These are phyloP conservation scores for Antechinus stuartii DNA, from an alignment of 2,113 vertebrate genomes.

Conservation along the genomic window DNA sequence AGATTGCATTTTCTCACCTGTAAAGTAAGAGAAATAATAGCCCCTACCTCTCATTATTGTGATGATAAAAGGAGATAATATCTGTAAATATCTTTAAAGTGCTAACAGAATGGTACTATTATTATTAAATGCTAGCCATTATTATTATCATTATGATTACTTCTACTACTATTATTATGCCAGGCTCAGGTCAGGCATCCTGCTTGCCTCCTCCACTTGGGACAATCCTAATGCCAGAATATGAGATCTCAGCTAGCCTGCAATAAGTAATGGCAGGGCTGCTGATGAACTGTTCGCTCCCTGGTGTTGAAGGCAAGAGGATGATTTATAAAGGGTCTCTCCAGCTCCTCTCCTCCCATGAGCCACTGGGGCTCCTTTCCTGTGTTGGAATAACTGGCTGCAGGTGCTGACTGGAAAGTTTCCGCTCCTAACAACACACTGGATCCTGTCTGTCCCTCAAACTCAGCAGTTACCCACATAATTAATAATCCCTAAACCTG, in stretches of 20 bases:
- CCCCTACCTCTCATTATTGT: background rate
- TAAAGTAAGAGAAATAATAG: background rate
- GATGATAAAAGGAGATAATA: background rate
- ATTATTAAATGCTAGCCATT: background rate
- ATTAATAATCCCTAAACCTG: background rate
- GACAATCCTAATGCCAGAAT: background rate
- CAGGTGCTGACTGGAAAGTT: background rate
- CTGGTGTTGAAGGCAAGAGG: background rate
- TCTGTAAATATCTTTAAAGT: background rate
- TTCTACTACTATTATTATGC: background rate
- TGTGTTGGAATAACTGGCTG: background rate
- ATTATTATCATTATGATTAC: background rate
- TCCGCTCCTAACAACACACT: background rate
- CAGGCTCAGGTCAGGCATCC: background rate
- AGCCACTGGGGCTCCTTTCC: background rate
- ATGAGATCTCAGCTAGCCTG: background rate
- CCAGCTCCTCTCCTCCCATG: background rate
- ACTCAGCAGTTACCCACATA: background rate
- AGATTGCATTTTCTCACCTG: background rate
- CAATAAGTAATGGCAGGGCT: background rate
- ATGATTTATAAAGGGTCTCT: background rate
- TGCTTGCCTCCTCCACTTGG: background rate
- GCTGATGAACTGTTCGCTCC: slow-evolving; percentile 14
- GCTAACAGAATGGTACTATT: background rate
- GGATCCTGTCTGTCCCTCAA: background rate